Conservation (phyloP, 2,113 vertebrate species). For the Sarotherodon lohbergeri region DNA sequence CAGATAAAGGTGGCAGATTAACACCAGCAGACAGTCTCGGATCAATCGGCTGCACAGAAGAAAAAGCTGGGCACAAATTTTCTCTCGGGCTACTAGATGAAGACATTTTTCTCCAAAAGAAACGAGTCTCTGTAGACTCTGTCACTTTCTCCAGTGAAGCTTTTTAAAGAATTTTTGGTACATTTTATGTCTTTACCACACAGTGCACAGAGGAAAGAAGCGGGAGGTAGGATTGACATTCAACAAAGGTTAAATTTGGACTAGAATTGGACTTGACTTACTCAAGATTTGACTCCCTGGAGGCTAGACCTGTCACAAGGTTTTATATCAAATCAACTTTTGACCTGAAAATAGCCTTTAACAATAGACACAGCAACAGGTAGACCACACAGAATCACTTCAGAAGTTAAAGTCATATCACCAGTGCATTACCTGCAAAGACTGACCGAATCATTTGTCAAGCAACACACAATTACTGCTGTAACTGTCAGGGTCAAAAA, state of each 20-base stretch:
- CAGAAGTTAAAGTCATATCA: neutral
- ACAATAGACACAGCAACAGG: neutral
- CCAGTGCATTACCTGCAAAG: neutral
- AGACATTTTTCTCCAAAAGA: neutral
- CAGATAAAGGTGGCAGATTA: slow-evolving; percentile 19
- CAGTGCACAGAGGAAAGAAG: neutral
- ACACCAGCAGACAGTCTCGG: neutral
- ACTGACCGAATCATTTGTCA: neutral
- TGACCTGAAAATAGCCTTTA: neutral
- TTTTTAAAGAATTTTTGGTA: neutral
- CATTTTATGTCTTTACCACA: neutral
- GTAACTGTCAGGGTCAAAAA: neutral
- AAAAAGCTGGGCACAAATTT: neutral
- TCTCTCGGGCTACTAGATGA: neutral
- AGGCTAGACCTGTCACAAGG: neutral
- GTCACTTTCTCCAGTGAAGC: neutral
- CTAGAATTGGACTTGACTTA: neutral
- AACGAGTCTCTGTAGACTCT: neutral
- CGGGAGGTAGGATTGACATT: neutral
- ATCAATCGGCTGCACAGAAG: neutral
- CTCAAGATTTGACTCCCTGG: neutral
- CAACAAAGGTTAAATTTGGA: neutral
- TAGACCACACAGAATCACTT: neutral
- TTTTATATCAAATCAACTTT: neutral
- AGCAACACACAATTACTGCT: neutral